Percentiles rank a stretch among this genome's conserved stretches.
Conservation (phyloP, 2,888 invertebrate genomes). For the Palloptera scutellata region DNA sequence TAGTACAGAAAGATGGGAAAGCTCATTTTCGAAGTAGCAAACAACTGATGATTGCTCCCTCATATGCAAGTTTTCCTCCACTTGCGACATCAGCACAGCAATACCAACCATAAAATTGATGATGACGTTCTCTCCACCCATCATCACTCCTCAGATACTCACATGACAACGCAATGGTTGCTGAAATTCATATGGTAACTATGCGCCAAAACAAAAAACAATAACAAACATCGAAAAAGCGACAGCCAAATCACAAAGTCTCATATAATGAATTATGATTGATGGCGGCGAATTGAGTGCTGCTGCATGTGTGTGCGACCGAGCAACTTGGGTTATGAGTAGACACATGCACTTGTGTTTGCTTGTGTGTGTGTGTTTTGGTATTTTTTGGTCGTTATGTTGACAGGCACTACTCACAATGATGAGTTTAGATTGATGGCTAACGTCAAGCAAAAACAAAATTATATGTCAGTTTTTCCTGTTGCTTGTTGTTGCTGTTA, state of each 20-base stretch:
- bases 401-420: slow-evolving; percentile 35
- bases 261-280: slow-evolving; percentile 39
- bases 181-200: not conserved
- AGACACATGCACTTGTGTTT: not conserved
- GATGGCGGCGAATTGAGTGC: slow-evolving; percentile 29
- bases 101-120: too few relatives aligned
- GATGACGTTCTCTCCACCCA: too few relatives aligned
- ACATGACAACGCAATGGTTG: too few relatives aligned
- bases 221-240: slow-evolving; percentile 12
- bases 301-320: not conserved
- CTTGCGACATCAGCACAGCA: too few relatives aligned
- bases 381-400: slow-evolving; percentile 31
- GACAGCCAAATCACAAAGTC: slow-evolving; percentile 13
- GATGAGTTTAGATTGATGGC: slow-evolving; percentile 41
- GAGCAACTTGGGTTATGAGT: not conserved
- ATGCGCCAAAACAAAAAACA: slow-evolving; percentile 9
- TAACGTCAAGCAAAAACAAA: slow-evolving; percentile 29
- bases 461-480: too few relatives aligned
- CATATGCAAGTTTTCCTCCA: too few relatives aligned
- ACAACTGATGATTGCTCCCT: too few relatives aligned
- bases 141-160: too few relatives aligned
- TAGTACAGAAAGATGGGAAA: too few relatives aligned
- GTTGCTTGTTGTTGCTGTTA: too few relatives aligned
- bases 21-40: too few relatives aligned
- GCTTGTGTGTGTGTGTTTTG: slow-evolving; percentile 9